Evolutionary conservation across 2,888 invertebrate genomes (phyloP).

Genomic region (Heliconius aoede): DNA sequence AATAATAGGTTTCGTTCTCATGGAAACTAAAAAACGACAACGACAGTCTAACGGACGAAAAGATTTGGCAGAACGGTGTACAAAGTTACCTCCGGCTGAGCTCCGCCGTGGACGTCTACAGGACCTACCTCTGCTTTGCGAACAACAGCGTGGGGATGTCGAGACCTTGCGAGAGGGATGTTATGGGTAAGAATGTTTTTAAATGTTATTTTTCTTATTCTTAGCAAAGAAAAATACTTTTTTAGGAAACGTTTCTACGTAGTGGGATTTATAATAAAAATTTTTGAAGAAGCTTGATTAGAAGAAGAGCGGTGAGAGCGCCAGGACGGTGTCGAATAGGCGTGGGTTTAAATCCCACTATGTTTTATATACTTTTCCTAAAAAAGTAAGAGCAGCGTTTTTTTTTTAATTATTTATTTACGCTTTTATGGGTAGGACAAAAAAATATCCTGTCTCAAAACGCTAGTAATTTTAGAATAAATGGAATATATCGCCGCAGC

Average conservation of each 20-base stretch:
- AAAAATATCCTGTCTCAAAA: background rate
- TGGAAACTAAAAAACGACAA: slow-evolving; percentile 94
- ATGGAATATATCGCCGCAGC: background rate
- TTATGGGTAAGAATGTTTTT: slow-evolving; percentile 81
- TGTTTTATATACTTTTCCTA: too few relatives aligned
- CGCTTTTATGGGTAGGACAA: background rate
- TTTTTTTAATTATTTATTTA: too few relatives aligned
- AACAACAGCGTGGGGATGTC: slow-evolving; percentile 91
- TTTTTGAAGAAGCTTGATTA: too few relatives aligned
- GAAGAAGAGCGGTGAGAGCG: too few relatives aligned
- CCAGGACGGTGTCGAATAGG: too few relatives aligned
- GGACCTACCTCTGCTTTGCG: slow-evolving; percentile 93
- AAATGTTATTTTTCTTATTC: too few relatives aligned
- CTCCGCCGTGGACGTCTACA: slow-evolving; percentile 76
- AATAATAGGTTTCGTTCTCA: slow-evolving; percentile 86
- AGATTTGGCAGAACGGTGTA: slow-evolving; percentile 74
- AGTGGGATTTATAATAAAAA: too few relatives aligned
- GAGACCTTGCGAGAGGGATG: slow-evolving; percentile 86
- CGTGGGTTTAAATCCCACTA: too few relatives aligned
- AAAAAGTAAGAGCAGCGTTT: too few relatives aligned
- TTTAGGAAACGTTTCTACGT: too few relatives aligned
- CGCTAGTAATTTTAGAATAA: background rate
- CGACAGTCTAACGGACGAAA: slow-evolving; percentile 87
- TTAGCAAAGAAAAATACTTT: too few relatives aligned
- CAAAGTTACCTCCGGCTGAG: slow-evolving; percentile 82